These are phyloP conservation scores for Typhlichthys subterraneus DNA, from an alignment of 2,797 vertebrate genomes.

Conservation along the genomic window DNA sequence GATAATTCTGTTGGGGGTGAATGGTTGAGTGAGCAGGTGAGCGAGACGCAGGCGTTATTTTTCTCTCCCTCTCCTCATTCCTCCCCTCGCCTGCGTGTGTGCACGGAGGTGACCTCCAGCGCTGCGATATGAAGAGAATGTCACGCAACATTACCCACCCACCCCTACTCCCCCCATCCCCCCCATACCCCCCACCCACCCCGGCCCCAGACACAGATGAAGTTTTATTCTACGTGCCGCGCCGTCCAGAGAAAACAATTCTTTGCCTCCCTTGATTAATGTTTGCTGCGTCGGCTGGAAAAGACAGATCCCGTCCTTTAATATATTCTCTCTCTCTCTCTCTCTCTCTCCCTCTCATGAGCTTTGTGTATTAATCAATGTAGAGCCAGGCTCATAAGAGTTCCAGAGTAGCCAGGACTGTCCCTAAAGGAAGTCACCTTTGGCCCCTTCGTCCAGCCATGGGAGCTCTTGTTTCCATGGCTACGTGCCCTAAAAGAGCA, in stretches of 20 bases:
- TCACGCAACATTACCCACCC: constrained; percentile 71
- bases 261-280: constrained; percentile 64
- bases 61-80: constrained; percentile 18
- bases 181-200: constrained; percentile 23
- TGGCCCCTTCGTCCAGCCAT: constrained; percentile 31
- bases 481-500: neutral
- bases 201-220: constrained; percentile 54
- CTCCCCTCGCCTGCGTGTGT: neutral
- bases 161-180: constrained; percentile 21
- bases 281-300: constrained; percentile 41
- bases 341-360: neutral
- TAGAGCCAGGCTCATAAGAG: constrained; percentile 25
- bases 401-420: constrained; percentile 6
- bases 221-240: constrained; percentile 64
- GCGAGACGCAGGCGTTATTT: constrained; percentile 51
- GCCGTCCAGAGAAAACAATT: constrained; percentile 65
- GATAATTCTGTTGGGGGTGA: constrained; percentile 49
- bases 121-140: constrained; percentile 73
- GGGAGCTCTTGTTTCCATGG: constrained; percentile 7
- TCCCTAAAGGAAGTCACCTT: constrained; percentile 33
- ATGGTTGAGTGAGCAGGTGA: constrained; percentile 57
- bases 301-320: constrained; percentile 32
- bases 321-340: constrained; percentile 17
- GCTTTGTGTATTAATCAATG: constrained; percentile 51
- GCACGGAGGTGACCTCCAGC: constrained; percentile 72